A percentile compares a stretch with the other conserved stretches of the same genome.
Evolutionary conservation across 2,113 vertebrate genomes (phyloP).

Genomic region (Greenwoodochromis staneri): DNA sequence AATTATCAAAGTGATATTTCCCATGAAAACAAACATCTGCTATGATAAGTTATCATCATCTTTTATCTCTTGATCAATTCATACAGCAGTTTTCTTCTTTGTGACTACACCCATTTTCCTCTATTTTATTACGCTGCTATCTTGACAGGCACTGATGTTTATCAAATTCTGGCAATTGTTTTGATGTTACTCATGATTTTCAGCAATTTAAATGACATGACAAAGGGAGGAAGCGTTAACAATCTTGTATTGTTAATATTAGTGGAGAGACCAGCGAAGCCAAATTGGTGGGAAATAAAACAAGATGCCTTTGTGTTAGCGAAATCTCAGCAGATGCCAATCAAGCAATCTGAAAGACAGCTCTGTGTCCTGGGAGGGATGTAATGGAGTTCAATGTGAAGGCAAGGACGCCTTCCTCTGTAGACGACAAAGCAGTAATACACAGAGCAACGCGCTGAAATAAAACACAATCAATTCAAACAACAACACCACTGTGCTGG

Average conservation of each 20-base stretch:
- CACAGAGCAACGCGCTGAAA: conserved; percentile 49
- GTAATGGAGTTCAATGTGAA: conserved; percentile 73
- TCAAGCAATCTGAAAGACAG: conserved; percentile 65
- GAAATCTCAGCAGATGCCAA: conserved; percentile 56
- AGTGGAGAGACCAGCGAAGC: background rate
- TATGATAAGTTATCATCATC: conserved; percentile 47
- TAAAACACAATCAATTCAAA: conserved; percentile 63
- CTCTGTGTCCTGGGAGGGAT: conserved; percentile 57
- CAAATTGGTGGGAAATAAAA: conserved; percentile 22
- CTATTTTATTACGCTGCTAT: conserved; percentile 14
- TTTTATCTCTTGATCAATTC: conserved; percentile 53
- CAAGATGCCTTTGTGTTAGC: conserved; percentile 16
- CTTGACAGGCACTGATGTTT: conserved; percentile 38
- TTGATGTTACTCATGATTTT: conserved; percentile 32
- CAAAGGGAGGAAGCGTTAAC: conserved; percentile 5
- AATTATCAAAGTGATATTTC: conserved; percentile 59
- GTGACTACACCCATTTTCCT: background rate
- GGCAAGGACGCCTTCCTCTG: conserved; percentile 57
- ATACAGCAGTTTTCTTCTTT: conserved; percentile 21
- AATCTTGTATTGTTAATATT: conserved; percentile 16
- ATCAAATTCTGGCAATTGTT: conserved; percentile 25
- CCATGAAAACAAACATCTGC: conserved; percentile 54
- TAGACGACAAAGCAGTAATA: conserved; percentile 44
- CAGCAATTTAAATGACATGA: conserved; percentile 10
- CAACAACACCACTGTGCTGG: conserved; percentile 47